Conservation (phyloP, 2,797 vertebrate genomes). For the Hyperoplus immaculatus region DNA sequence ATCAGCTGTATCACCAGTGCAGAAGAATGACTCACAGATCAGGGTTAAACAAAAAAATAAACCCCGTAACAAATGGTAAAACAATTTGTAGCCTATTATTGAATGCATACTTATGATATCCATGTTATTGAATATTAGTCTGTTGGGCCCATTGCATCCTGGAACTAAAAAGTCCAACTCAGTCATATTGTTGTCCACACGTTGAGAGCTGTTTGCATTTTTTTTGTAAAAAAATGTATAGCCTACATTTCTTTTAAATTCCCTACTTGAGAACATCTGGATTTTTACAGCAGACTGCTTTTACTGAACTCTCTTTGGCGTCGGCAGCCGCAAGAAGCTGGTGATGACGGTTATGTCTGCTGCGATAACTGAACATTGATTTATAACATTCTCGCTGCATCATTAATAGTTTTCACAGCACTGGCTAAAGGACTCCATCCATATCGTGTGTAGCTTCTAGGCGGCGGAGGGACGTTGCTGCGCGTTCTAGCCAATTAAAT, state of each 20-base stretch:
- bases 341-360: conserved; percentile 41
- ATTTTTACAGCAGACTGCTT: conserved; percentile 22
- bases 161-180: background rate
- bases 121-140: background rate
- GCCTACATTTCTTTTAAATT: conserved; percentile 23
- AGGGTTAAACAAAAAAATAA: background rate
- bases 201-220: conserved; percentile 1
- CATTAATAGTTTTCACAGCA: conserved; percentile 20
- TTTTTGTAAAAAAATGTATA: background rate
- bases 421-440: background rate
- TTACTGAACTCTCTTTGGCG: conserved; percentile 26
- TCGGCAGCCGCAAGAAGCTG: conserved; percentile 33
- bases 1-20: background rate
- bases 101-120: background rate
- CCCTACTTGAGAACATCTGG: conserved; percentile 44
- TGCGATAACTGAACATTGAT: conserved; percentile 32
- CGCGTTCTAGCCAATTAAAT: background rate
- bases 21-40: background rate
- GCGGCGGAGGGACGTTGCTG: no score
- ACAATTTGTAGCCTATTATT: background rate
- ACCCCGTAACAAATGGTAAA: background rate
- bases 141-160: background rate
- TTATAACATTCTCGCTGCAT: conserved; percentile 31
- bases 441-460: no score
- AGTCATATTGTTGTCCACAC: background rate